Evolutionary conservation across 1,140 invertebrate species (phyloP).

Genomic region (Limonius californicus): DNA sequence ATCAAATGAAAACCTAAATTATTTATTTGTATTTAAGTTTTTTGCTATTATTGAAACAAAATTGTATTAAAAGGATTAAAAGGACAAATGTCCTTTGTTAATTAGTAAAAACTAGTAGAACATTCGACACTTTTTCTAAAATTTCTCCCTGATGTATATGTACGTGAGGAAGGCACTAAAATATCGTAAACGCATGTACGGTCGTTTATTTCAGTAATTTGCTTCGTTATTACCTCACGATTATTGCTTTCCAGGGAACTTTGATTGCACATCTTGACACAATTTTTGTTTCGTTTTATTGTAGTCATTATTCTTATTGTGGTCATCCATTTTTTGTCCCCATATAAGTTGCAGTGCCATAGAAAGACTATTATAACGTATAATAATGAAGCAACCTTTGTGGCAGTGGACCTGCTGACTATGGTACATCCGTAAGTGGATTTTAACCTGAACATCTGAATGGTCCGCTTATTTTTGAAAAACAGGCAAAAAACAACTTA

Average conservation of each 20-base stretch:
- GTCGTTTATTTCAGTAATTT: constrained; percentile 7
- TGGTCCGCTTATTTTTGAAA: background rate
- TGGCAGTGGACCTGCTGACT: background rate
- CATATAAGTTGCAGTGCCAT: constrained; percentile 15
- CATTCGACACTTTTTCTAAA: too few species aligned
- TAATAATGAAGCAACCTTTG: constrained; percentile 16
- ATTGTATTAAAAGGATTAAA: too few species aligned
- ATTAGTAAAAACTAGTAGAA: too few species aligned
- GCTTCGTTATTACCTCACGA: constrained; percentile 1
- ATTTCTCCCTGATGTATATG: too few species aligned
- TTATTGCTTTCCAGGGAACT: constrained; percentile 3
- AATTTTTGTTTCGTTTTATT: constrained; percentile 14
- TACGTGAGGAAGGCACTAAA: background rate
- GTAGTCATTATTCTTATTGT: constrained; percentile 15
- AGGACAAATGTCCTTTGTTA: too few species aligned
- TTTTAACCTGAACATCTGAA: background rate
- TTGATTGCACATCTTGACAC: constrained; percentile 7
- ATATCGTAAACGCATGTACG: background rate
- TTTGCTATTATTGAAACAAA: too few species aligned
- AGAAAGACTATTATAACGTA: constrained; percentile 17
- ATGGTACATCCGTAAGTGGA: background rate
- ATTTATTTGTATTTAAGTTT: too few species aligned
- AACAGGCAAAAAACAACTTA: constrained; percentile 23
- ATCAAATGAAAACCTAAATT: too few species aligned
- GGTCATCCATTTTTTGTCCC: constrained; percentile 12